Evolutionary conservation across 2,113 vertebrate species (phyloP).

Genomic region (Sebastes schlegelii): DNA sequence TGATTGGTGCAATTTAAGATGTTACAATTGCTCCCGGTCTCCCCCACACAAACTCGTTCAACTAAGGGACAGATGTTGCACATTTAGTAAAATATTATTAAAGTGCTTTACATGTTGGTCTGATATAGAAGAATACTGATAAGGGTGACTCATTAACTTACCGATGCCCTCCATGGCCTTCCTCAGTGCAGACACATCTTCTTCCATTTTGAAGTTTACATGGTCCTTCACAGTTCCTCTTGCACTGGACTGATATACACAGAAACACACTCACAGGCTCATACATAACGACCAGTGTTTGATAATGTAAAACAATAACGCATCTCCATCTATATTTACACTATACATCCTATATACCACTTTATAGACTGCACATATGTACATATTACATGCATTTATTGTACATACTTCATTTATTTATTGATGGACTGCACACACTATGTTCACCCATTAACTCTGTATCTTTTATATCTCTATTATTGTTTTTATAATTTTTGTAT

Average conservation of each 20-base stretch:
- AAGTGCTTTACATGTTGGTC: background rate
- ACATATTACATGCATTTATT: background rate
- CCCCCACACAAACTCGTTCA: background rate
- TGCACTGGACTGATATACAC: conserved; percentile 77
- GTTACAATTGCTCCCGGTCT: no score
- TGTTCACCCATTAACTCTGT: no score
- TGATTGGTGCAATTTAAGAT: no score
- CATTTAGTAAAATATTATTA: background rate
- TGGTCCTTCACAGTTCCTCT: conserved; percentile 86
- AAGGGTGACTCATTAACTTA: conserved; percentile 63
- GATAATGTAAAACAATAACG: background rate
- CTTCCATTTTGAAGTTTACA: conserved; percentile 82
- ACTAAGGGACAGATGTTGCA: background rate
- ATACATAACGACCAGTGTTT: no score
- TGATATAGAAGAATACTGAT: background rate
- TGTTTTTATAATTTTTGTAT: no score
- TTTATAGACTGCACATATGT: no score
- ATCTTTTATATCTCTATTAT: no score
- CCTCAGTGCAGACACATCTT: conserved; percentile 85
- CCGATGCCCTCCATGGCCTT: conserved; percentile 89
- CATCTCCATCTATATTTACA: no score
- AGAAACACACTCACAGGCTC: background rate
- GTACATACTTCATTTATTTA: no score
- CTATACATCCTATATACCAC: no score
- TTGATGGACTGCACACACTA: no score